Evolutionary conservation across 1,140 invertebrate genomes (phyloP), one percentile per base, ranked within the genome.

Genomic region (Chlorops oryzae): DNA sequence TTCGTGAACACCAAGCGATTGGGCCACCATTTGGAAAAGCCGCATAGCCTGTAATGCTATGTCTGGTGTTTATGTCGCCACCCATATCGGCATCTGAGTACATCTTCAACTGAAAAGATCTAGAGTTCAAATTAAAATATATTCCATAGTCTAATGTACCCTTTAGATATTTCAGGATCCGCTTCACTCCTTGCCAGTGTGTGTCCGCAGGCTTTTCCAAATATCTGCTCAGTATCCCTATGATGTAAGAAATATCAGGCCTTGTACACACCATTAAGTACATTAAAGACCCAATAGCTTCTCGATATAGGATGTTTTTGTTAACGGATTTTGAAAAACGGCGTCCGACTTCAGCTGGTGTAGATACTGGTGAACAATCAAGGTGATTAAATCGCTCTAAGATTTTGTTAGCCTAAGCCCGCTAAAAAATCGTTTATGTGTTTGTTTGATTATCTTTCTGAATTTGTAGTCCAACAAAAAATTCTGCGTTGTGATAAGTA

Each of bases 1-100:
- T 73, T 38, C 59, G 63, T n/a, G 59, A 66, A 34, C 55, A 55
- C 75, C 74, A 78, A 23, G 65, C 53, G 10, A 75, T 51, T 32
- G 67, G 47, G n/a, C 55, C 67, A 43, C 59, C 62, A 50, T 52
- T 57, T 39, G 70, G 38, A 13, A 61, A 46, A 52, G 71, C 70
- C 9, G 73, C 45, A 52, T 59, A 70, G 15, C 48, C 53, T 22
- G 23, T 22, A 12, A 15, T 65, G 7, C 65, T 74, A 47, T 62
- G 65, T 44, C 73, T 52, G 27, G 58, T 55, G 9, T 65, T 44
- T 20, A 55, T 35, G 57, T 70, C 61, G 12, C 59, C 61, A 17
- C 65, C 73, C 58, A 60, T 75, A 49, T 76, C 74, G 18, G 74
- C 55, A 47, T 77, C 74, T 23, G 51, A 62, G 50, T 57, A 73